A percentile compares a stretch with the other conserved stretches of the same genome.
These are phyloP conservation scores for Nannobrachium achirus DNA, from an alignment of 2,113 vertebrate species.

Conservation along the genomic window DNA sequence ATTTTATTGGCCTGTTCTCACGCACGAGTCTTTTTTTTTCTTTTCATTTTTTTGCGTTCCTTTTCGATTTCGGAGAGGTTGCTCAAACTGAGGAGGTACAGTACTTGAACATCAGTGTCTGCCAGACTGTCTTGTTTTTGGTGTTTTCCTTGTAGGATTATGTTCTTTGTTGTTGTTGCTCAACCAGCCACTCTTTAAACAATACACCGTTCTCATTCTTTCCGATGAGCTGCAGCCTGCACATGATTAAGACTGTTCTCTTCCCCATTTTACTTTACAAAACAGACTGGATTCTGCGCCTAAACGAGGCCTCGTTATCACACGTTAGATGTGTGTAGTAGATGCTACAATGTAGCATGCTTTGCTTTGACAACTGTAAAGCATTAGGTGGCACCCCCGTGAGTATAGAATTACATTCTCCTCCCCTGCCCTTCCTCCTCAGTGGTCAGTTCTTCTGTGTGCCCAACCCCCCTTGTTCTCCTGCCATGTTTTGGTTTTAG, in stretches of 20 bases:
- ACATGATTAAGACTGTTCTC: no score
- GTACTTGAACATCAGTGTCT: not conserved
- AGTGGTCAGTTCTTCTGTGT: constrained; percentile 24
- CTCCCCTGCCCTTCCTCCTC: constrained; percentile 9
- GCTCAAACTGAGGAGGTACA: constrained; percentile 63
- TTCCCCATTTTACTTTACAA: no score
- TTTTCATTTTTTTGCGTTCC: constrained; percentile 41
- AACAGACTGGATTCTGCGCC: no score
- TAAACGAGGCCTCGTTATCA: no score
- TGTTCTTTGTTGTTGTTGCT: no score
- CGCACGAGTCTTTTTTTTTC: constrained; percentile 44
- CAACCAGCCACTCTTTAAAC: no score
- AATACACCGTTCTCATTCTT: no score
- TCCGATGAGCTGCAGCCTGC: no score
- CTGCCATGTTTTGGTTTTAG: constrained; percentile 59
- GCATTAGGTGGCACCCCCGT: constrained; percentile 16
- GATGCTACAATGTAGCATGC: constrained; percentile 13
- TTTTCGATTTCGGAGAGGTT: constrained; percentile 42
- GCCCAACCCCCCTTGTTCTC: constrained; percentile 49
- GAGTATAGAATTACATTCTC: constrained; percentile 47
- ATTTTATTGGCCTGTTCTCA: constrained; percentile 71
- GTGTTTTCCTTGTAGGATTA: no score
- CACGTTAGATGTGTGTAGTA: not conserved
- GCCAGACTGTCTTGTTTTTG: no score
- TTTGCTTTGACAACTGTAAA: constrained; percentile 42